Evolutionary conservation across 2,113 vertebrate genomes (phyloP).

Genomic region (Lathamus discolor): DNA sequence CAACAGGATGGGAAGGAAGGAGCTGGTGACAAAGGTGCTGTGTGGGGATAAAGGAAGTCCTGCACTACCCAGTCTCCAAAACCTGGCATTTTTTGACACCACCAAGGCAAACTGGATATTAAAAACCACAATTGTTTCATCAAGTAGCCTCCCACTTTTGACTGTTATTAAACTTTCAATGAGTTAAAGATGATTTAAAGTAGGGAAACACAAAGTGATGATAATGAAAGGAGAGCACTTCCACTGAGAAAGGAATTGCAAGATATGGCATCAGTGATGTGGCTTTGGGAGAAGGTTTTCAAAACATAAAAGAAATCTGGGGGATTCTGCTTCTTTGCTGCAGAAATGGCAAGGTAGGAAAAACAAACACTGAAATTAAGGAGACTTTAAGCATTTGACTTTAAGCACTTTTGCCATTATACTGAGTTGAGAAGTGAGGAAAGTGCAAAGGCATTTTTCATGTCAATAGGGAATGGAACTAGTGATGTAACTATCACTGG

Average conservation of each 20-base stretch:
- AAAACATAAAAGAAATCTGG: not conserved
- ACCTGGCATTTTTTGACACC: not conserved
- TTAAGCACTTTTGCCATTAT: not conserved
- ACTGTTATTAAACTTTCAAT: not conserved
- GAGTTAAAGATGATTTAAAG: not conserved
- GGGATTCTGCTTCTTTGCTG: not conserved
- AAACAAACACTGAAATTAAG: not conserved
- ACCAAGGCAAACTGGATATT: not conserved
- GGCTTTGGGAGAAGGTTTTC: not conserved
- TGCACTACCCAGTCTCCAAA: not conserved
- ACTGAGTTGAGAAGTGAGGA: not conserved
- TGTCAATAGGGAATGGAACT: not conserved
- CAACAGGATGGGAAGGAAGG: not conserved
- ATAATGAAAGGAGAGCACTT: not conserved
- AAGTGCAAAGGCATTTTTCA: not conserved
- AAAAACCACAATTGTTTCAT: not conserved
- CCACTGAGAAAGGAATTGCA: not conserved
- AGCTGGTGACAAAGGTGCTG: not conserved
- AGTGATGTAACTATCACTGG: not conserved
- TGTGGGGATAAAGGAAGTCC: not conserved
- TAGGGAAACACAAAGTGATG: not conserved
- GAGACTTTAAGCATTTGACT: not conserved
- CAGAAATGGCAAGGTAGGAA: not conserved
- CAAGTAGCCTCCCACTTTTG: not conserved
- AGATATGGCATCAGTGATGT: not conserved